A percentile compares a stretch with the other conserved stretches of the same genome.
Evolutionary conservation across 2,888 invertebrate genomes (phyloP).

Genomic region (Neoaliturus tenellus): DNA sequence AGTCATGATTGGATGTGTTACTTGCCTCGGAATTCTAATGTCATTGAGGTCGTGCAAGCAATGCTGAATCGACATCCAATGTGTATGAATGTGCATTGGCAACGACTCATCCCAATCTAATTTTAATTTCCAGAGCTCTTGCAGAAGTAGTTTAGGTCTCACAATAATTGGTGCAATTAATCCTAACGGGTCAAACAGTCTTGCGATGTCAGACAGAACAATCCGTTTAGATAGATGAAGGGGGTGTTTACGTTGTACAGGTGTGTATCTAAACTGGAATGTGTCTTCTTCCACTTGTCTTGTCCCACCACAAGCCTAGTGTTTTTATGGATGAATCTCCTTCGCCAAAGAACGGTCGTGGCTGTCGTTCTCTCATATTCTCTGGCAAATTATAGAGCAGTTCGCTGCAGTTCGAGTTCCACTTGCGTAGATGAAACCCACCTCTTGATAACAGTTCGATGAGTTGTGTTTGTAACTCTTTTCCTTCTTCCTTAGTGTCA

Average conservation of each 20-base stretch:
- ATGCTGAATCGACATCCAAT: neutral
- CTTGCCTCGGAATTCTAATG: conserved; percentile 7
- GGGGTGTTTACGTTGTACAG: neutral
- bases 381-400: neutral
- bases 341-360: neutral
- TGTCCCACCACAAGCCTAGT: neutral
- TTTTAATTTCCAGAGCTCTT: conserved; percentile 40
- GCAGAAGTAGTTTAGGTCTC: conserved; percentile 44
- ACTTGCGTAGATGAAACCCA: conserved; percentile 56
- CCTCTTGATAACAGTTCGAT: conserved; percentile 36
- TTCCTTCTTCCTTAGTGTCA: conserved; percentile 52
- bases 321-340: neutral
- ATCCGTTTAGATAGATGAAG: neutral
- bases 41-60: neutral
- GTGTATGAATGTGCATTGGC: neutral
- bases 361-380: neutral
- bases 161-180: conserved; percentile 30
- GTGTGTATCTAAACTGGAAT: neutral
- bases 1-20: neutral
- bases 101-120: conserved; percentile 53
- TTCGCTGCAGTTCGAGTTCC: neutral
- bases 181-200: conserved; percentile 20
- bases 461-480: conserved; percentile 53
- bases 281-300: neutral
- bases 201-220: neutral